Conservation (phyloP, 1,140 invertebrate species). For the Pteromalus puparum region DNA sequence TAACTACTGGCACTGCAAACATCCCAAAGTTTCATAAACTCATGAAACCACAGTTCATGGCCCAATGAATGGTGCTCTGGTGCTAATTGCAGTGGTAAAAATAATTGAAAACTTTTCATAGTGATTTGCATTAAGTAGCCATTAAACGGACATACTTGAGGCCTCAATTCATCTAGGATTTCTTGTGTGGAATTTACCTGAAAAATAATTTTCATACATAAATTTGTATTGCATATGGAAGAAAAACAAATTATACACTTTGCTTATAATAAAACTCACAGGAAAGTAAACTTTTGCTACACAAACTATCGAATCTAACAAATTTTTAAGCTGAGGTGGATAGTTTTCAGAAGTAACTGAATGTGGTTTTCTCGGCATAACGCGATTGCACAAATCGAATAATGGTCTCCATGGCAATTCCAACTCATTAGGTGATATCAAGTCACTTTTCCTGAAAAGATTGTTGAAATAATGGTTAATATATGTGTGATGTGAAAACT, state of each 20-base stretch:
- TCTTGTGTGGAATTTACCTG: conserved; percentile 84
- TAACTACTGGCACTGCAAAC: conserved; percentile 81
- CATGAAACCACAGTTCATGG: conserved; percentile 89
- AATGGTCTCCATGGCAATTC: conserved; percentile 91
- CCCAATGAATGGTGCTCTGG: conserved; percentile 80
- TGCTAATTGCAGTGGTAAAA: conserved; percentile 84
- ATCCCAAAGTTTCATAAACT: conserved; percentile 88
- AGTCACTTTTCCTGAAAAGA: conserved; percentile 82
- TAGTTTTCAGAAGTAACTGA: conserved; percentile 81
- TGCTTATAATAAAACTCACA: conserved; percentile 62
- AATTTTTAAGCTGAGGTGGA: conserved; percentile 71
- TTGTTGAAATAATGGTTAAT: conserved; percentile 32
- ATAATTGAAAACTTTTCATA: conserved; percentile 82
- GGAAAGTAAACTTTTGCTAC: conserved; percentile 70
- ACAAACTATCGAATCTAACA: conserved; percentile 62
- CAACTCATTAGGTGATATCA: conserved; percentile 88
- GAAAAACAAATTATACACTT: neutral
- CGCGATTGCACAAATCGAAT: conserved; percentile 80
- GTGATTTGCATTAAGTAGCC: conserved; percentile 76
- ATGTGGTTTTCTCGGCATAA: conserved; percentile 73
- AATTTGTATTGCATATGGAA: neutral
- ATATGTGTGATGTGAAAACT: neutral
- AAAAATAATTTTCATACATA: conserved; percentile 50
- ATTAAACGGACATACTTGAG: conserved; percentile 85
- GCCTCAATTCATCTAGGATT: conserved; percentile 90